Evolutionary conservation across 37 sponge, comb jelly and placozoan species (phyloP).

Genomic region (Haliclona indistincta): DNA sequence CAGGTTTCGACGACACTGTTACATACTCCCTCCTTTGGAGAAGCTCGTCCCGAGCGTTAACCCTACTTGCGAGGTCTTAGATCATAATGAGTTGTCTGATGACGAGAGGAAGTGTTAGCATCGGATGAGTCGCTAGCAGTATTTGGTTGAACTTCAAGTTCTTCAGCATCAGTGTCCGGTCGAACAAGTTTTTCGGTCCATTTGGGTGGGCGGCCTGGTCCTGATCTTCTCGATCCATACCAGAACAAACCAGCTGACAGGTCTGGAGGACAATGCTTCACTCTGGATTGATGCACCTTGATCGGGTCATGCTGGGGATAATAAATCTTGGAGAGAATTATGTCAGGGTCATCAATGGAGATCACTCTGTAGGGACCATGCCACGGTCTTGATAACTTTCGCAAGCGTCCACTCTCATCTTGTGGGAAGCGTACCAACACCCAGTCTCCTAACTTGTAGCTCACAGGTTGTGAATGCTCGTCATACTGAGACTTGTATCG

Average conservation of each 20-base stretch:
- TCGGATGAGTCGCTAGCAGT: too few relatives aligned
- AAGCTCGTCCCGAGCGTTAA: too few relatives aligned
- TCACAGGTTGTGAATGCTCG: background rate
- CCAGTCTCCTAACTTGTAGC: constrained; percentile 13
- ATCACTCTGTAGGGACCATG: constrained; percentile 28
- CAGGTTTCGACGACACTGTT: too few relatives aligned
- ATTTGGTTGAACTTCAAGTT: too few relatives aligned
- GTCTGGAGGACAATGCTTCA: constrained; percentile 9
- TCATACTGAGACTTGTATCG: constrained; percentile 17
- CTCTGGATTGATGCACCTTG: constrained; percentile 24
- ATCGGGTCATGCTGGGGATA: constrained; percentile 17
- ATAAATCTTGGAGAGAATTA: constrained; percentile 5
- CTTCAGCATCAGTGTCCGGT: too few relatives aligned
- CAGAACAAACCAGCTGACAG: constrained; percentile 38
- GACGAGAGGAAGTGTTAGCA: too few relatives aligned
- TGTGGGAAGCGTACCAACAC: constrained; percentile 14
- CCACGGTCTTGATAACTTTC: constrained; percentile 58
- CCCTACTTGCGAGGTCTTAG: too few relatives aligned
- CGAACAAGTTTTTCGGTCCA: too few relatives aligned
- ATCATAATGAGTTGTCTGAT: too few relatives aligned
- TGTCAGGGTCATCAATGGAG: constrained; percentile 2
- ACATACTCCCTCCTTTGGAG: too few relatives aligned
- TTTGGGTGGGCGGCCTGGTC: constrained; percentile 9
- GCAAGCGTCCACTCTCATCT: constrained; percentile 24
- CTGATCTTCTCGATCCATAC: constrained; percentile 7